These are phyloP conservation scores for Neoniphon sammara DNA, from an alignment of 2,797 vertebrate genomes.

Conservation along the genomic window DNA sequence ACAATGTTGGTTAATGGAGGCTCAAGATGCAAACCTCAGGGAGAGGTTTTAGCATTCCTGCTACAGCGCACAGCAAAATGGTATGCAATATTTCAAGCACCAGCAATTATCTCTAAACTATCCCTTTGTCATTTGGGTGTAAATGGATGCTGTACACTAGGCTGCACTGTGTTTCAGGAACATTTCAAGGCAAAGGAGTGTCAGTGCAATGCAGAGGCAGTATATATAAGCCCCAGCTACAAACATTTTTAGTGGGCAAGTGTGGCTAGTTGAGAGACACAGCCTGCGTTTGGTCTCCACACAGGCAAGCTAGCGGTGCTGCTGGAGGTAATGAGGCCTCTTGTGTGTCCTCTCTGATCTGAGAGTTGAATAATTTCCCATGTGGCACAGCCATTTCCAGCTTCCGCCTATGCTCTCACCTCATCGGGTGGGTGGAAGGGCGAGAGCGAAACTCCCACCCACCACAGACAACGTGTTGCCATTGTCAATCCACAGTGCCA, in stretches of 20 bases:
- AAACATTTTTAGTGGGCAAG: conserved; percentile 27
- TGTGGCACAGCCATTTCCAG: conserved; percentile 79
- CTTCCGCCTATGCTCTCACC: conserved; percentile 73
- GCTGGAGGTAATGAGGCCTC: conserved; percentile 79
- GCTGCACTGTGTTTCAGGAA: neutral
- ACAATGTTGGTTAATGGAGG: conserved; percentile 44
- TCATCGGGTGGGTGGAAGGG: conserved; percentile 53
- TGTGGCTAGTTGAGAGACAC: conserved; percentile 20
- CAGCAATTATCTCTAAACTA: conserved; percentile 16
- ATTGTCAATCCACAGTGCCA: conserved; percentile 62
- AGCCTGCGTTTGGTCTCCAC: conserved; percentile 45
- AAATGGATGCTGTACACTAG: neutral
- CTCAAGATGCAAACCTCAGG: conserved; percentile 32
- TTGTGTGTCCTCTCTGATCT: conserved; percentile 81
- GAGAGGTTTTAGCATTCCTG: conserved; percentile 23
- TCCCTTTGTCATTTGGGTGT: conserved; percentile 1
- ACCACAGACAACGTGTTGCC: conserved; percentile 57
- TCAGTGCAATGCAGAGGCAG: conserved; percentile 11
- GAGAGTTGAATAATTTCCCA: conserved; percentile 82
- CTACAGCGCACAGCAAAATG: conserved; percentile 9
- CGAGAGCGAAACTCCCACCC: conserved; percentile 52
- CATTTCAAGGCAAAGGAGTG: conserved; percentile 25
- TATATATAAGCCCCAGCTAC: neutral
- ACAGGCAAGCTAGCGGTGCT: conserved; percentile 50
- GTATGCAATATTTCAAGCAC: conserved; percentile 8